Percentiles rank a stretch among this genome's conserved stretches.
phyloP scores from a whole-genome alignment of 2,888 invertebrate genomes.

The Notodonta ziczac region DNA sequence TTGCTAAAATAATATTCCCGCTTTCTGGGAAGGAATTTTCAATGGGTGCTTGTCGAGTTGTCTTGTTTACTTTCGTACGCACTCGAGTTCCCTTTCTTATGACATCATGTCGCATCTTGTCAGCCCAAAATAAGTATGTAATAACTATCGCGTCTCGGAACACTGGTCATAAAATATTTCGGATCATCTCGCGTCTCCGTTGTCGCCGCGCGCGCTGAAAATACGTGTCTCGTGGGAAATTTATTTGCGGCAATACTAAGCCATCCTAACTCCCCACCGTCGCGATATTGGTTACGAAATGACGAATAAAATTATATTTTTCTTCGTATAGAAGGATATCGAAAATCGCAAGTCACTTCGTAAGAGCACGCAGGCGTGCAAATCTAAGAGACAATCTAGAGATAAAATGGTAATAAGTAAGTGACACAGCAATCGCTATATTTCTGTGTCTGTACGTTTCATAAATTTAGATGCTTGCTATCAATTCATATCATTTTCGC shows the following conservation, averaged over 20 bases:
- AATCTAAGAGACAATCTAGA: too few relatives aligned
- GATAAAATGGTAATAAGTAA: too few relatives aligned
- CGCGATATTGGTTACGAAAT: background rate
- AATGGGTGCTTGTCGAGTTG: too few relatives aligned
- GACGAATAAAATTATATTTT: conserved; percentile 3
- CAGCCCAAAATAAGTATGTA: conserved; percentile 31
- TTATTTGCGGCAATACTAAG: conserved; percentile 70
- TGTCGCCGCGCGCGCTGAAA: conserved; percentile 55
- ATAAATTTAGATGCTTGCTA: background rate
- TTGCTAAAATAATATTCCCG: too few relatives aligned
- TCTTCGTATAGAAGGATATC: background rate
- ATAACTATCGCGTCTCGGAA: conserved; percentile 41
- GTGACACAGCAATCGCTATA: background rate
- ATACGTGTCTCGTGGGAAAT: conserved; percentile 78
- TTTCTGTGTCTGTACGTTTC: background rate
- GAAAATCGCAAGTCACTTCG: background rate
- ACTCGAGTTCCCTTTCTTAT: background rate
- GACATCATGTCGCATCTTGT: background rate
- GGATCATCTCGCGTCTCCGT: conserved; percentile 60
- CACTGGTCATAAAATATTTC: conserved; percentile 61
- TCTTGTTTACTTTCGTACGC: background rate
- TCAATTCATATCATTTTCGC: background rate
- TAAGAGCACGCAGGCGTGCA: too few relatives aligned
- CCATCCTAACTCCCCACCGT: conserved; percentile 21
- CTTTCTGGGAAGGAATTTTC: too few relatives aligned